Evolutionary conservation across 2,888 invertebrate species (phyloP).

Genomic region (Alloscopus bannaensis): DNA sequence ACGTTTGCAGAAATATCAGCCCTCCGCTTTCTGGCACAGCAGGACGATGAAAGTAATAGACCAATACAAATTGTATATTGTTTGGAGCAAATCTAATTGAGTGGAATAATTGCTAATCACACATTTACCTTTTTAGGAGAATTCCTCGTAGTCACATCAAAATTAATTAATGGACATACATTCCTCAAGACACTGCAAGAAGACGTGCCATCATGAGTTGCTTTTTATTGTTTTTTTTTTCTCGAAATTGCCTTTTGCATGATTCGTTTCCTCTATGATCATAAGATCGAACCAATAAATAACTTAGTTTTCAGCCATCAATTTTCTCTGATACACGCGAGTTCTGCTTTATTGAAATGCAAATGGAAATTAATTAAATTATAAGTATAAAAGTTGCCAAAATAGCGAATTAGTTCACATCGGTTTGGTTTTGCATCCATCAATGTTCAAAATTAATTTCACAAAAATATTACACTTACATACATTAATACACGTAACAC

Average conservation of each 20-base stretch:
- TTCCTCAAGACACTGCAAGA: slow-evolving; percentile 88
- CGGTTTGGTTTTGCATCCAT: too few species aligned
- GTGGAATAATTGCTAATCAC: slow-evolving; percentile 3
- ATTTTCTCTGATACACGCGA: too few species aligned
- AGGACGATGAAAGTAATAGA: slow-evolving; percentile 76
- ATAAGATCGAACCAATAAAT: too few species aligned
- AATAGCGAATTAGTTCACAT: too few species aligned
- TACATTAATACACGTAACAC: too few species aligned
- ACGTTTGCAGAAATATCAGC: slow-evolving; percentile 93
- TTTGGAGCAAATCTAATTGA: slow-evolving; percentile 67
- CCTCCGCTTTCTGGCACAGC: slow-evolving; percentile 79
- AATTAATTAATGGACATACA: slow-evolving; percentile 91
- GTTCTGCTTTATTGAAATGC: too few species aligned
- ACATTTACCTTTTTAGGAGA: slow-evolving; percentile 83
- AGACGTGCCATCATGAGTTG: slow-evolving; percentile 33
- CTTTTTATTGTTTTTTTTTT: background rate
- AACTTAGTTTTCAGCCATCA: too few species aligned
- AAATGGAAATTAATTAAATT: too few species aligned
- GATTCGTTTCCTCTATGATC: background rate
- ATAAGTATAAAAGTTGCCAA: too few species aligned
- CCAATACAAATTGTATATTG: too few species aligned
- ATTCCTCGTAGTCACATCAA: slow-evolving; percentile 93
- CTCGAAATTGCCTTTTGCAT: background rate
- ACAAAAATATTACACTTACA: too few species aligned
- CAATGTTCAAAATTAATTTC: too few species aligned